Base-by-base conservation (phyloP, 2,113 vertebrate genomes). In the Prolemur simus region DNA sequence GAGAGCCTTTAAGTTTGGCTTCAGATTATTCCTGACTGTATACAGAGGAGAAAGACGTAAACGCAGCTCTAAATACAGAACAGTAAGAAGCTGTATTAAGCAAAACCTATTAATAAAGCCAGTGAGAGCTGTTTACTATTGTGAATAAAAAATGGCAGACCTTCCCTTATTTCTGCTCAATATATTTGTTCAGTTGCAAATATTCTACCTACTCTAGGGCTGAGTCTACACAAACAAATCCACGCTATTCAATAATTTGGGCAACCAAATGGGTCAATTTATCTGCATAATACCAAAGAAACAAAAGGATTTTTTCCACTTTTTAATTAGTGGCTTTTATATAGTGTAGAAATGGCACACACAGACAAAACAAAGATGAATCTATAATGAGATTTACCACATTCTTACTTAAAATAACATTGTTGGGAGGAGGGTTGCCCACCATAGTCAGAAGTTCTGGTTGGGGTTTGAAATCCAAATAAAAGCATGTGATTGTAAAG, bases 31-130 rank as follows among this genome's bases (percentile, higher is more conserved):
- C 97, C 92, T 96, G 92, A 97, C 95, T 97, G 95, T 85, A 94
- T 60, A 96, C n/a, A 97, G 88, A 98, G 93, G 91, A 93, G 95
- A 98, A 97, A 97, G 95, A 98, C 42, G 73, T 78, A 74, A 97
- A 97, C 93, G 95, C 77, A 92, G 97, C 73, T 64, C 91, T 90
- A 97, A 97, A 97, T 94, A 82, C 80, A 96, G 66, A 95, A 84
- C 25, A 81, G 34, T 0, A 68, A 93, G 34, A 83, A 66, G 71
- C 45, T 68, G 13, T 49, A 74, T 93, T n/a, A 86, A 80, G 52
- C 60, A 73, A 96, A 73, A 58, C 29, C 81, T 64, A 76, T 83
- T 58, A 58, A 71, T 32, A 91, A 78, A 69, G 12, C 17, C 34
- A 81, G 32, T 37, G 27, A 82, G 81, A 82, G 76, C 27, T 71